Conservation (phyloP, 2,113 vertebrate species). For the Cacatua alba region DNA sequence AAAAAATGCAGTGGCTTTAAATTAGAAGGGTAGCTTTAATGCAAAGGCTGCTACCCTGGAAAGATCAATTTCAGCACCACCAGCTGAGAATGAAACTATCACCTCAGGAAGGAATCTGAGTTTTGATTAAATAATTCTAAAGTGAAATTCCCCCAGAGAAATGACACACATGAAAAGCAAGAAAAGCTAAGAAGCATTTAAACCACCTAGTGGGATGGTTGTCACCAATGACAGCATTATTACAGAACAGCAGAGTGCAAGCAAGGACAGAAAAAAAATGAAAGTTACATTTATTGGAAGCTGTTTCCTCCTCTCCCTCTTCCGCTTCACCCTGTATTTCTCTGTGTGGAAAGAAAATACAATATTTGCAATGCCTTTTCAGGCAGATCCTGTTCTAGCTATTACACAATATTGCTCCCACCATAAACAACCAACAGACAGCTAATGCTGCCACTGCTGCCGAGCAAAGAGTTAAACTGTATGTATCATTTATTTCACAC, state of each 20-base stretch:
- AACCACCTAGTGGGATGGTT: neutral
- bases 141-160: neutral
- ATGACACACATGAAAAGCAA: neutral
- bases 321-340: neutral
- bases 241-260: neutral
- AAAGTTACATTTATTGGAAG: neutral
- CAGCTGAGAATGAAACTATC: neutral
- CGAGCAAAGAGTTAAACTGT: neutral
- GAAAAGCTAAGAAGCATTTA: neutral
- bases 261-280: neutral
- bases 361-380: neutral
- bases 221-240: neutral
- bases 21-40: neutral
- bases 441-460: neutral
- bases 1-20: neutral
- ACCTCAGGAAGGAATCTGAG: neutral
- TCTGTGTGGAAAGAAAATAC: neutral
- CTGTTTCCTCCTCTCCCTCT: neutral
- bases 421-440: neutral
- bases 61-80: neutral
- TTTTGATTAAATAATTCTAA: constrained; percentile 21
- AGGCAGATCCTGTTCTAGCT: neutral
- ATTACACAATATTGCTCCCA: neutral
- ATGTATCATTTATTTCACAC: neutral
- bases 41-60: neutral